Conservation (phyloP, 1,140 invertebrate genomes). For the Lepidurus arcticus region DNA sequence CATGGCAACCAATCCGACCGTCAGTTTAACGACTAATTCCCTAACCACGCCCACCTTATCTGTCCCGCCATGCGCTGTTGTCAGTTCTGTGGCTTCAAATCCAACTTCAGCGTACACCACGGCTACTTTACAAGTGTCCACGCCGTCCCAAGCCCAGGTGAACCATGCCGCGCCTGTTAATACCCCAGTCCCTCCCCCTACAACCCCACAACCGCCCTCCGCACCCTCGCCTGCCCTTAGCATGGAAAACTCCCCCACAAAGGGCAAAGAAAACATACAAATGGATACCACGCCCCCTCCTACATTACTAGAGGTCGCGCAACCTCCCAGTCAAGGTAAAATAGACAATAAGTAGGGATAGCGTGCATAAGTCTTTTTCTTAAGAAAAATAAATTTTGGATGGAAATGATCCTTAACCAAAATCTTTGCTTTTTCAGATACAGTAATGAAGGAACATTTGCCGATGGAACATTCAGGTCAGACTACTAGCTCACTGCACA, state of each 20-base stretch:
- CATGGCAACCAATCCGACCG: neutral
- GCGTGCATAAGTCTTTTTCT: too few species aligned
- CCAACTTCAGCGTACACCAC: neutral
- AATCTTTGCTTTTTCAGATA: neutral
- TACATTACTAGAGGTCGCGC: neutral
- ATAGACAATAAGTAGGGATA: neutral
- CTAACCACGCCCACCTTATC: neutral
- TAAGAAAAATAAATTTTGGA: too few species aligned
- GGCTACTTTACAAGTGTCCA: neutral
- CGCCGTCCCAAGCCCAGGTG: neutral
- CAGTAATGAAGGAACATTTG: neutral
- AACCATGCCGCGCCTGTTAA: neutral
- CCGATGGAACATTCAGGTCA: slow-evolving; percentile 1
- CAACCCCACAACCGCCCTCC: neutral
- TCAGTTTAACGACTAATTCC: neutral
- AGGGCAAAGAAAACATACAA: neutral
- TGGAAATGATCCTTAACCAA: too few species aligned
- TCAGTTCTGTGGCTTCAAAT: neutral
- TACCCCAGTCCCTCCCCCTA: neutral
- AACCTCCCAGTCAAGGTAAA: neutral
- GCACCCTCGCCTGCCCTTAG: neutral
- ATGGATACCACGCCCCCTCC: neutral
- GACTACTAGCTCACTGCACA: neutral
- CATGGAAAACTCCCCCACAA: neutral
- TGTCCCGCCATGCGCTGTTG: neutral